Conservation (phyloP, 2,888 invertebrate genomes). For the Myopa testacea region DNA sequence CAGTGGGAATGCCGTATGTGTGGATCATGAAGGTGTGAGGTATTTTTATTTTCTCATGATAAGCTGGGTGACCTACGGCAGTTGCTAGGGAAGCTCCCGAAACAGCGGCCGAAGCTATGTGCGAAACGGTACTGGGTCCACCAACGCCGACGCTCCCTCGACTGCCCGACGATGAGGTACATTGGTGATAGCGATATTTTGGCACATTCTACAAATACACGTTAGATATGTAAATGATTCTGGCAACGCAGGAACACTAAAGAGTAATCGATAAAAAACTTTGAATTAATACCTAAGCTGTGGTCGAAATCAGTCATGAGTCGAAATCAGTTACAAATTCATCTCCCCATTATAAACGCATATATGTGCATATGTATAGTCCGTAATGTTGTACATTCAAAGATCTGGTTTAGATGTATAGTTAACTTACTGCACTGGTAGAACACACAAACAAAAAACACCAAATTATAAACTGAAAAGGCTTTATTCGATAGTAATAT, state of each 20-base stretch:
- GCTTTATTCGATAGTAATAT: background rate
- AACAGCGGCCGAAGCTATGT: conserved; percentile 24
- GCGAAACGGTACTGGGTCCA: conserved; percentile 59
- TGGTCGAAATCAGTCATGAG: too few relatives aligned
- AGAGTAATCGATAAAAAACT: background rate
- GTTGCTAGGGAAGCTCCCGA: conserved; percentile 63
- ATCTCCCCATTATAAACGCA: background rate
- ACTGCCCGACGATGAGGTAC: conserved; percentile 67
- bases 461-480: background rate
- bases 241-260: background rate
- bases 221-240: background rate
- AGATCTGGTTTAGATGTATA: conserved; percentile 27
- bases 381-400: background rate
- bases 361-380: background rate
- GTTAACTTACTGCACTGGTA: conserved; percentile 1
- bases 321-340: too few relatives aligned
- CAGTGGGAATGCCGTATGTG: conserved; percentile 95
- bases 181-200: conserved; percentile 71
- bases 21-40: conserved; percentile 98
- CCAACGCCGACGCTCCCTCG: conserved; percentile 63
- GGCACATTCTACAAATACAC: conserved; percentile 61
- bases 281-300: too few relatives aligned
- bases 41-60: conserved; percentile 73
- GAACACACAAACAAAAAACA: background rate
- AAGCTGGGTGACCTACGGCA: conserved; percentile 42